Conservation (phyloP, 2,888 invertebrate species). For the Euzophera pinguis region DNA sequence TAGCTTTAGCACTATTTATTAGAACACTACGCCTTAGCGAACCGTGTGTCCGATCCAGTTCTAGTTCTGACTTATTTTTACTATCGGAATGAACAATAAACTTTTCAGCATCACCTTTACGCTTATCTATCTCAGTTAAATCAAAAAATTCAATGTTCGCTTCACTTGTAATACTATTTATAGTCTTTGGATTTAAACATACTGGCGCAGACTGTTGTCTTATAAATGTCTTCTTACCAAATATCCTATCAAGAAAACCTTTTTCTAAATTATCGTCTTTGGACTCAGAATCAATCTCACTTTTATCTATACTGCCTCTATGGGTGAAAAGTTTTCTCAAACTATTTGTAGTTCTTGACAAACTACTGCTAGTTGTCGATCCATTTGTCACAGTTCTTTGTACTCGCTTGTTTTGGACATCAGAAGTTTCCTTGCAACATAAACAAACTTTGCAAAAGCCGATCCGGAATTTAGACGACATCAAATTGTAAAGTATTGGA, state of each 20-base stretch:
- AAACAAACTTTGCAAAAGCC: slow-evolving; percentile 87
- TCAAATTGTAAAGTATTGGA: slow-evolving; percentile 94
- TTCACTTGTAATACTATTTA: slow-evolving; percentile 64
- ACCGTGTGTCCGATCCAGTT: slow-evolving; percentile 44
- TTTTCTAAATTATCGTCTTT: slow-evolving; percentile 40
- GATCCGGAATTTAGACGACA: slow-evolving; percentile 93
- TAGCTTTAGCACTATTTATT: slow-evolving; percentile 68
- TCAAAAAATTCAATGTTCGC: slow-evolving; percentile 55
- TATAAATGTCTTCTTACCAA: slow-evolving; percentile 53
- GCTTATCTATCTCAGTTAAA: slow-evolving; percentile 31
- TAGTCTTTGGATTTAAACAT: slow-evolving; percentile 47
- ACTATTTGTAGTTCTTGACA: slow-evolving; percentile 81
- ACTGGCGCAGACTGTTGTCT: slow-evolving; percentile 69
- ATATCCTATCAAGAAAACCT: slow-evolving; percentile 58
- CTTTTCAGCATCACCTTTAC: slow-evolving; percentile 36
- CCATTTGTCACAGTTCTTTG: slow-evolving; percentile 80
- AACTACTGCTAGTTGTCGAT: slow-evolving; percentile 80
- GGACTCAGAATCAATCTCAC: slow-evolving; percentile 50
- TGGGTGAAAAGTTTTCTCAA: slow-evolving; percentile 73
- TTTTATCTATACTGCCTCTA: slow-evolving; percentile 64
- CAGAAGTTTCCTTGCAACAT: slow-evolving; percentile 66
- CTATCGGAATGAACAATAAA: slow-evolving; percentile 64
- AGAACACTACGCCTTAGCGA: slow-evolving; percentile 75
- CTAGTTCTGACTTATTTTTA: slow-evolving; percentile 48
- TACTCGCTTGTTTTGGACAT: slow-evolving; percentile 60